phyloP scores from a whole-genome alignment of 2,888 invertebrate species.

The Pheosia tremula region DNA sequence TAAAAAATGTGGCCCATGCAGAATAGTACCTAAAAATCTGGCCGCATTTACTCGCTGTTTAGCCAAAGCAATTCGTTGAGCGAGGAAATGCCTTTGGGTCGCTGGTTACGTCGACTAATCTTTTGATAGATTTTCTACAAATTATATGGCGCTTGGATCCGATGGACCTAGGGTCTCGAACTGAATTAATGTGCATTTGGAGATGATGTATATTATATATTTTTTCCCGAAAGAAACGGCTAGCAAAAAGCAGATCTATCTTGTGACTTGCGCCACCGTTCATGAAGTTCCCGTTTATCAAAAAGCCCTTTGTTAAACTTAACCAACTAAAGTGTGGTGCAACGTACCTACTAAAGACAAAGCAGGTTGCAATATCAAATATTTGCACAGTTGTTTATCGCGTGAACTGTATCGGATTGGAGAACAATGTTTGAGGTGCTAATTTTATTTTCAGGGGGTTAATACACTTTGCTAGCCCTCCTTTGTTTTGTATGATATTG shows the following conservation, averaged over 20 bases:
- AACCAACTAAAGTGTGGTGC: constrained; percentile 57
- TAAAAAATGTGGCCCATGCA: too few relatives aligned
- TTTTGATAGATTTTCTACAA: too few relatives aligned
- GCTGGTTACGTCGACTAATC: too few relatives aligned
- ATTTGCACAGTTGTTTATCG: constrained; percentile 64
- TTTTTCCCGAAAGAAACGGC: too few relatives aligned
- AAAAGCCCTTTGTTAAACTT: constrained; percentile 60
- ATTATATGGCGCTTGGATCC: too few relatives aligned
- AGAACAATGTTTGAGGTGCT: constrained; percentile 36
- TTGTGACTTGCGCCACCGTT: constrained; percentile 18
- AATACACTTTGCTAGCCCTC: constrained; percentile 18
- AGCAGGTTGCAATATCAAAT: constrained; percentile 52
- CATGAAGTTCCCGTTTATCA: constrained; percentile 58
- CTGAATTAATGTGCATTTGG: too few relatives aligned
- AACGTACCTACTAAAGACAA: constrained; percentile 41
- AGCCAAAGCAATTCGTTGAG: too few relatives aligned
- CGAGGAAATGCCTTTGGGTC: too few relatives aligned
- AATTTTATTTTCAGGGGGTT: constrained; percentile 22
- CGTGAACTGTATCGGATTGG: constrained; percentile 21
- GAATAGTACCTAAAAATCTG: too few relatives aligned
- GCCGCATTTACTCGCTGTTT: too few relatives aligned
- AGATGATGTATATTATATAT: too few relatives aligned
- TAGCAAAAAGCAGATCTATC: not conserved
- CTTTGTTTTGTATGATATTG: constrained; percentile 1
- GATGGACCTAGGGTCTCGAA: too few relatives aligned